Evolutionary conservation across 2,888 invertebrate species (phyloP).

Genomic region (Hypena proboscidalis): DNA sequence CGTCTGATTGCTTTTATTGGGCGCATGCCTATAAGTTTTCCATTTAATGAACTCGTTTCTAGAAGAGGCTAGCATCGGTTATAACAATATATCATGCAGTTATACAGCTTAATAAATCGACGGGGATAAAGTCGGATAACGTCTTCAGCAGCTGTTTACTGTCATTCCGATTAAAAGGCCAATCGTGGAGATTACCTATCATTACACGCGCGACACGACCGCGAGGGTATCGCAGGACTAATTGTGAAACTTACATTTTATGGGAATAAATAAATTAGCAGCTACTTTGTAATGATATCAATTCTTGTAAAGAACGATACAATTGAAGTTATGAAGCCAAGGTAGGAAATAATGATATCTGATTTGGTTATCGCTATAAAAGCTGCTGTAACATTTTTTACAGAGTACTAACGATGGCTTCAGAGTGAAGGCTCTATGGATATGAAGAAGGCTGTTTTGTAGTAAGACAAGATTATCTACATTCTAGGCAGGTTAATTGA

Average conservation of each 20-base stretch:
- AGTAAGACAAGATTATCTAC: not conserved
- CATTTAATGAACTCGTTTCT: constrained; percentile 66
- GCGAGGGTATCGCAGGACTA: constrained; percentile 36
- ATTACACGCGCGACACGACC: constrained; percentile 40
- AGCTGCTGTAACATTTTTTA: constrained; percentile 13
- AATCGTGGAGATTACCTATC: constrained; percentile 46
- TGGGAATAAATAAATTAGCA: constrained; percentile 40
- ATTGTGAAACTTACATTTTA: constrained; percentile 49
- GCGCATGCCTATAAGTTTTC: constrained; percentile 47
- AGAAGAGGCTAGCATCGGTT: constrained; percentile 40
- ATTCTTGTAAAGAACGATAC: constrained; percentile 29
- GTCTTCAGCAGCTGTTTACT: constrained; percentile 53
- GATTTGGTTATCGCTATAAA: constrained; percentile 31
- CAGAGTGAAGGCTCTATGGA: not conserved
- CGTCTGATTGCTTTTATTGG: constrained; percentile 63
- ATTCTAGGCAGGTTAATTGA: not conserved
- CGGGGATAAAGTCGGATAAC: constrained; percentile 51
- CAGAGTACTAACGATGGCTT: not conserved
- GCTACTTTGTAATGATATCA: constrained; percentile 31
- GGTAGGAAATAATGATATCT: constrained; percentile 31
- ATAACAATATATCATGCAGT: constrained; percentile 45
- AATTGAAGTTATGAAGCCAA: constrained; percentile 24
- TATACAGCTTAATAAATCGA: constrained; percentile 51
- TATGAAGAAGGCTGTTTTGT: not conserved
- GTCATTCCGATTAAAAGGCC: constrained; percentile 48